Evolutionary conservation across 2,888 invertebrate genomes (phyloP), one percentile per base, ranked within the genome.

Genomic region (Drosophila bunnanda): DNA sequence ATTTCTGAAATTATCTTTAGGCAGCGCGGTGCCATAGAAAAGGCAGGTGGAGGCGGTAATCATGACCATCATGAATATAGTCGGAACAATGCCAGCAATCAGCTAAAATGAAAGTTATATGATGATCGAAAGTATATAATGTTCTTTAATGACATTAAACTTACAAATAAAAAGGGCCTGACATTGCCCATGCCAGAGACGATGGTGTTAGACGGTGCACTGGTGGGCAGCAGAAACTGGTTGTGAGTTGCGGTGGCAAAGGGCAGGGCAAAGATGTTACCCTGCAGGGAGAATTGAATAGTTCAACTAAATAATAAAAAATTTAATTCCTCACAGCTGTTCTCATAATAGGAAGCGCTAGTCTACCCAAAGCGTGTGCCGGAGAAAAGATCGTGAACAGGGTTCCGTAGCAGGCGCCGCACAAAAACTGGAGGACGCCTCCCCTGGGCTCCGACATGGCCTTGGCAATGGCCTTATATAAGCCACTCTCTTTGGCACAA

Each of bases 141-240:
- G 13, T 1, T 15, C n/a, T 28, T 2, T 3, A 2, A 30, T 2
- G 13, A 32, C 8, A 10, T 8, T 15, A 9, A 22, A 67, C 80
- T 79, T 20, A 88, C 85, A 64, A 79, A 88, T n/a, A 76, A 73
- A 62, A 8, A 83, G 6, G 85, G 79, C 13, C 86, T 64, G 0
- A 85, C 4, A 32, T 88, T 88, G 7, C 83, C 86, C 72, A 75
- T 74, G 0, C 86, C 85, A 8, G 78, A 28, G 12, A 86, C 13
- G 7, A 85, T 68, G 2, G 71, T 77, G 50, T 81, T 86, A 1
- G 56, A 22, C 0, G 81, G 32, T 4, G 52, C 30, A 44, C 77
- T 77, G 17, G 56, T 15, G 7, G 88, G 86, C 4, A 85, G 50
- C 43, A 85, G 13, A 9, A 78, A 85, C 32, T 80, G 75, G 52